Evolutionary conservation across 2,888 invertebrate species (phyloP), one percentile per base, ranked within the genome.

Genomic region (Chironomus riparius): DNA sequence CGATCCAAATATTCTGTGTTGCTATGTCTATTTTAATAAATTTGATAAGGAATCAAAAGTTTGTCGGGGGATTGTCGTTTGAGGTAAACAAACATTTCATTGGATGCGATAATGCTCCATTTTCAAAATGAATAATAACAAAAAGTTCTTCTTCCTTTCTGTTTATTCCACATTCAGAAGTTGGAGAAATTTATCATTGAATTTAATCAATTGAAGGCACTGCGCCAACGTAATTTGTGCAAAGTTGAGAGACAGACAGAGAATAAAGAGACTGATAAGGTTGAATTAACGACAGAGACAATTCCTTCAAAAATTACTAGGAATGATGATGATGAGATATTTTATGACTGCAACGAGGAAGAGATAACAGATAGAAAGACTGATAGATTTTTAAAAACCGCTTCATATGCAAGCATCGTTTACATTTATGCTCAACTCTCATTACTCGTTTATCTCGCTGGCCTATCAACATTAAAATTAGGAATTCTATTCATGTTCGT

Each of bases 21-120:
- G 68, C 68, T 47, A 74, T 74, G 74, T 18, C 65, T 1, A 21
- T 68, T 10, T 47, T 18, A 38, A 13, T 65, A 2, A 68, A 48
- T 22, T 47, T 65, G 68, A 68, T 74, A 74, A 68, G 65, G 15
- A 74, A 74, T n/a, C 47, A 47, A 5, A 38, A 28, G 7, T 56
- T 18, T 56, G 56, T 38, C n/a, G 56, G 38, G 38, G 72, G 72
- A 50, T 28, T 72, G 65, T 74, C 74, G 2, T 48, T n/a, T 47
- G 48, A 65, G 74, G 74, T 74, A 74, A 68, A 62, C 71, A 71
- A 47, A 21, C n/a, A 50, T 7, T 28, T 38, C 2, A n/a, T 15
- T 56, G 56, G 15, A 56, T 38, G 38, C 38, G 38, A 38, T 38
- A 38, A 38, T 38, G 38, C 10, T 38, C 38, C 38, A 7, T 56